Evolutionary conservation across 2,888 invertebrate species (phyloP), one percentile per base, ranked within the genome.

Genomic region (Catonia carolina): DNA sequence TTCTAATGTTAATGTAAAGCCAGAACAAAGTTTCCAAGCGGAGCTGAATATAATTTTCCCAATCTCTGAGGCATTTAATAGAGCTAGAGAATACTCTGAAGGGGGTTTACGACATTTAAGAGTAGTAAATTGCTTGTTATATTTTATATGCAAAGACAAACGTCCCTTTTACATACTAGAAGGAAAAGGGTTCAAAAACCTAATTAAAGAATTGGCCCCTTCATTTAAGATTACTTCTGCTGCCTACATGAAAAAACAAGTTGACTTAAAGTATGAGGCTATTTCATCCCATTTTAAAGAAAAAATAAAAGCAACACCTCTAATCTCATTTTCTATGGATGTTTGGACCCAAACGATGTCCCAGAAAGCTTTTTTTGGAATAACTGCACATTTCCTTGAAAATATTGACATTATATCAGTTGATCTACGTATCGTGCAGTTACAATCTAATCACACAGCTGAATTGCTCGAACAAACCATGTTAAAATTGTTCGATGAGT

Each of bases 321-420:
- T 23, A 20, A 5, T 53, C 2, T 22, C 8, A 10, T 6, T 53
- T 23, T 53, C 53, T 14, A 42, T 15, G 2, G 53, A 53, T 42
- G 53, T 53, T 4, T 53, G 53, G 53, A 53, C 42, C 1, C 42
- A 53, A 22, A 53, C 53, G 7, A 53, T 53, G 42, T 14, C 53
- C n/a, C 42, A 53, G 31, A 53, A 15, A 20, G 22, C 53, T 4
- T 53, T 20, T 27, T 53, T 53, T n/a, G 53, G 53, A 6, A 37
- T 53, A 31, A 53, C 53, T 14, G 27, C 6, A 7, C 42, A 53
- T 53, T 53, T 42, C 42, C 27, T 53, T n/a, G 23, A 27, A 2
- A 42, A 42, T 4, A 6, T 7, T 2, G 15, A 53, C 2, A 53
- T 53, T 8, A 15, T 53, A 2, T 53, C 53, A 10, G 31, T 53